Evolutionary conservation across 2,888 invertebrate genomes (phyloP).

Genomic region (Plebejus argus): DNA sequence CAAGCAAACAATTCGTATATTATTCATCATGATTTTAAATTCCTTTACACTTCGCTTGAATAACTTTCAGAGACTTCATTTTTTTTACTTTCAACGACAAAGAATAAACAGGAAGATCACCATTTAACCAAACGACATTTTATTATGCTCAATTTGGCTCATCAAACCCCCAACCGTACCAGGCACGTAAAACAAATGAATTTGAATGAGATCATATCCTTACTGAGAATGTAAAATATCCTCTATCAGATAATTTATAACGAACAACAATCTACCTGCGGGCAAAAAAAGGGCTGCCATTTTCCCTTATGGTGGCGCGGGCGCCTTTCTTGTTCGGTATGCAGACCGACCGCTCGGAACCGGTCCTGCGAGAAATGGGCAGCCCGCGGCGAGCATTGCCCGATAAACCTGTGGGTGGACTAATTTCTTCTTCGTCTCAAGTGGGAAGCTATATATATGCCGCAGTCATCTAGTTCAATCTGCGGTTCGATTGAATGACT

Average conservation of each 20-base stretch:
- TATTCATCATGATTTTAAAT: background rate
- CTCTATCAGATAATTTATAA: constrained; percentile 6
- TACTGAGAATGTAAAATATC: constrained; percentile 1
- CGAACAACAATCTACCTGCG: constrained; percentile 10
- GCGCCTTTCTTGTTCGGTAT: constrained; percentile 74
- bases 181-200: constrained; percentile 4
- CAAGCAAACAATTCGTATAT: background rate
- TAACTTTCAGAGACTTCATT: background rate
- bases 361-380: constrained; percentile 72
- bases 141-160: background rate
- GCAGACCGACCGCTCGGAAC: constrained; percentile 65
- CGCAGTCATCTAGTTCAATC: no score
- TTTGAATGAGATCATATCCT: background rate
- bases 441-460: constrained; percentile 37
- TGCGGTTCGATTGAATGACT: no score
- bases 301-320: constrained; percentile 69
- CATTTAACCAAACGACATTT: background rate
- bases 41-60: background rate
- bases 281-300: constrained; percentile 58
- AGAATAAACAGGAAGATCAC: background rate
- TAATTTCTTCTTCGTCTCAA: constrained; percentile 47
- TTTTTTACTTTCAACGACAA: background rate
- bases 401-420: constrained; percentile 59
- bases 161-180: background rate
- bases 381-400: constrained; percentile 55